Evolutionary conservation across 2,113 vertebrate genomes (phyloP).

Genomic region (Ptilonorhynchus violaceus): DNA sequence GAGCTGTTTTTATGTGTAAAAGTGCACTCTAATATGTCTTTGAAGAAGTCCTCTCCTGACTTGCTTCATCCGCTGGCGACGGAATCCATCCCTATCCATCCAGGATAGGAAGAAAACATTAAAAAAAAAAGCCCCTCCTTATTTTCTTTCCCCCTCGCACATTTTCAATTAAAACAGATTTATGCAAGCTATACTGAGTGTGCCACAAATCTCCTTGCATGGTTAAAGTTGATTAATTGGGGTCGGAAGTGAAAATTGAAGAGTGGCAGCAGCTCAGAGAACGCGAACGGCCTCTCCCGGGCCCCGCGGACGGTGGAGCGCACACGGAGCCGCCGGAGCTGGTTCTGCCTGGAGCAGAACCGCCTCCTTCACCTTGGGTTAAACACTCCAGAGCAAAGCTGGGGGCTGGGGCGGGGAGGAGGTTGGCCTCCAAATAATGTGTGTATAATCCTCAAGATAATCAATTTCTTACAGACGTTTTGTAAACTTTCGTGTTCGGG

Average conservation of each 20-base stretch:
- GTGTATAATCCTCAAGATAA: constrained; percentile 47
- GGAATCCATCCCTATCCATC: neutral
- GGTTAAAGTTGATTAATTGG: constrained; percentile 62
- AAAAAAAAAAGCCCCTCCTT: neutral
- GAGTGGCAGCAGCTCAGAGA: neutral
- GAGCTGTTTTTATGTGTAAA: neutral
- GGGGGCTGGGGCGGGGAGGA: neutral
- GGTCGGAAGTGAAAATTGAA: constrained; percentile 54
- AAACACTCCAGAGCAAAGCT: neutral
- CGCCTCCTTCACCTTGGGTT: neutral
- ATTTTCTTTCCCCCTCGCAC: neutral
- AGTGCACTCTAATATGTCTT: neutral
- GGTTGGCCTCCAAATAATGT: neutral
- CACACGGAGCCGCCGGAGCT: neutral
- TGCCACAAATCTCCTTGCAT: constrained; percentile 40
- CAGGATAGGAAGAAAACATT: neutral
- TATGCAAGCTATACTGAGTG: constrained; percentile 22
- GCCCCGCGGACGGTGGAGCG: neutral
- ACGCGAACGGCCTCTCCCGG: neutral
- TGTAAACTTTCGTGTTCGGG: neutral
- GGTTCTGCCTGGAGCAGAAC: neutral
- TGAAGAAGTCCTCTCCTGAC: neutral
- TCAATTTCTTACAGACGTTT: constrained; percentile 31
- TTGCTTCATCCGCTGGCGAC: neutral
- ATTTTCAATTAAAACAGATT: constrained; percentile 64